Percentiles rank a stretch among this genome's conserved stretches.
Evolutionary conservation across 2,797 vertebrate species (phyloP).

Genomic region (Nyctalus aviator): DNA sequence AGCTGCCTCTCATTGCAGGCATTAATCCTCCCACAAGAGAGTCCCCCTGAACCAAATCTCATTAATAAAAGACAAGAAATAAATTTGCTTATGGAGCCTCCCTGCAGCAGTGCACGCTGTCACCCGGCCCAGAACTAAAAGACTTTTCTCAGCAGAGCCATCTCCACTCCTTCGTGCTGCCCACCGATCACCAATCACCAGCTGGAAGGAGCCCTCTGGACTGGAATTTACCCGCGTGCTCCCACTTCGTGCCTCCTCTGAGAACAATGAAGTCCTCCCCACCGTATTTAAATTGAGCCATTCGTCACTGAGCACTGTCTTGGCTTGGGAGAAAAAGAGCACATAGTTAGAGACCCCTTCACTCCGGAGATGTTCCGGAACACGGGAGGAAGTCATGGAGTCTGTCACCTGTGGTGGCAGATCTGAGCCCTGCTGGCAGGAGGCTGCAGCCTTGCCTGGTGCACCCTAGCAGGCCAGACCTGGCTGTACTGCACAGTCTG

Average conservation of each 20-base stretch:
- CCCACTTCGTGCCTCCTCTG: constrained; percentile 57
- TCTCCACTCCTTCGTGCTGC: neutral
- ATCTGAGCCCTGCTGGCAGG: constrained; percentile 53
- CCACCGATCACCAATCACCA: neutral
- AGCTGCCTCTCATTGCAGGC: neutral
- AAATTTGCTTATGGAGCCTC: neutral
- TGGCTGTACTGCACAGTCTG: neutral
- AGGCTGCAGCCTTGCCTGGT: constrained; percentile 16
- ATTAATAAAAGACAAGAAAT: constrained; percentile 44
- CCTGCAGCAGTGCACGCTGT: neutral
- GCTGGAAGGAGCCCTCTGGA: neutral
- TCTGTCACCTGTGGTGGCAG: constrained; percentile 70
- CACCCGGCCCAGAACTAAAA: neutral
- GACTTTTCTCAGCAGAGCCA: neutral
- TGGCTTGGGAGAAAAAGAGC: neutral
- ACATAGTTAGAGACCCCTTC: constrained; percentile 52
- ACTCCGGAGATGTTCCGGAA: neutral
- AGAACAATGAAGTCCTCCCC: constrained; percentile 68
- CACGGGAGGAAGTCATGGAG: neutral
- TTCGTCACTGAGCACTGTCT: constrained; percentile 76
- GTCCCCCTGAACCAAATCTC: constrained; percentile 50
- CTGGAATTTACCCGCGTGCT: constrained; percentile 31
- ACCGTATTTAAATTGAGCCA: constrained; percentile 60
- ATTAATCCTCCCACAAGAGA: constrained; percentile 8
- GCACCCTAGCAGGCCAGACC: constrained; percentile 19